A percentile compares a stretch with the other conserved stretches of the same genome.
phyloP scores from a whole-genome alignment of 2,797 vertebrate genomes.

The Acipenser transmontanus region DNA sequence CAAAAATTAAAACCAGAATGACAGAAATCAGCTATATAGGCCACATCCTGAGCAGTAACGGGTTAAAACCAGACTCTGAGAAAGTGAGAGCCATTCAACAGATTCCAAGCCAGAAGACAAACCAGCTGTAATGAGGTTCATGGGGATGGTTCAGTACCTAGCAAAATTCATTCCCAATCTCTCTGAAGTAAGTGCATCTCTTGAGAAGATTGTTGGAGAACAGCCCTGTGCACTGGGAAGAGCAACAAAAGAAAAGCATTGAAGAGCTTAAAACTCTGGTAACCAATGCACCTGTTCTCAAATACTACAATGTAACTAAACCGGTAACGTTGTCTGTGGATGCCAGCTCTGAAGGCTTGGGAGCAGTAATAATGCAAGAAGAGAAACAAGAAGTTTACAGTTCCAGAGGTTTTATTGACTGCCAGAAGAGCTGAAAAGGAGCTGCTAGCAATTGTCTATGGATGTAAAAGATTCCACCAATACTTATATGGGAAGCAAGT shows the following conservation, averaged over 20 bases:
- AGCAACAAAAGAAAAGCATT: neutral
- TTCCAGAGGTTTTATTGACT: neutral
- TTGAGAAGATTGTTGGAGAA: too few relatives aligned
- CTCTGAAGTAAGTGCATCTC: too few relatives aligned
- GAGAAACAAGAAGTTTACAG: neutral
- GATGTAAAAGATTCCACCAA: slow-evolving; percentile 6
- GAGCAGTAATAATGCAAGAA: slow-evolving; percentile 10
- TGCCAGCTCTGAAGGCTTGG: slow-evolving; percentile 8
- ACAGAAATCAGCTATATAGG: too few relatives aligned
- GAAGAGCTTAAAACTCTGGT: neutral
- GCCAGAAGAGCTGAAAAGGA: neutral
- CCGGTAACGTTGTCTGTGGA: neutral
- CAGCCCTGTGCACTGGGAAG: neutral
- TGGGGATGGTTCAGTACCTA: too few relatives aligned
- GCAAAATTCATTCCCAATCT: too few relatives aligned
- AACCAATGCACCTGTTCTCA: neutral
- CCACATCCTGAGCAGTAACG: neutral
- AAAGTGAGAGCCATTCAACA: too few relatives aligned
- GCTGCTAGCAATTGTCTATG: neutral
- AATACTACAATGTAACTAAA: neutral
- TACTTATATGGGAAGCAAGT: neutral
- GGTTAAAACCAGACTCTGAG: neutral
- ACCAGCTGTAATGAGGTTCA: neutral
- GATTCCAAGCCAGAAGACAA: neutral
- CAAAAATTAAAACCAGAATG: neutral